phyloP scores from a whole-genome alignment of 1,140 invertebrate genomes.

The Diabrotica undecimpunctata region DNA sequence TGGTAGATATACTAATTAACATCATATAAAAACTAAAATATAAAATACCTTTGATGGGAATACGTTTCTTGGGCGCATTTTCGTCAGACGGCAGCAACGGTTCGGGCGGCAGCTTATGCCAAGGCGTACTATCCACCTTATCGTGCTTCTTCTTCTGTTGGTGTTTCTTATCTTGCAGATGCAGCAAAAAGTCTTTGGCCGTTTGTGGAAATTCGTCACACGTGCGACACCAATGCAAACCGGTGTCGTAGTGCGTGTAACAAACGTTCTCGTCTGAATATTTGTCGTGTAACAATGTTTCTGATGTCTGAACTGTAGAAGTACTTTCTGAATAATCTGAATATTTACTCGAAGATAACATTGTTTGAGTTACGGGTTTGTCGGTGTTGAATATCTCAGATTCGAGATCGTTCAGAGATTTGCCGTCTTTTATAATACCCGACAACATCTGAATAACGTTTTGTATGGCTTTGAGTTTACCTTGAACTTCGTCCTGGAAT shows the following conservation, averaged over 20 bases:
- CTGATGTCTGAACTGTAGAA: neutral
- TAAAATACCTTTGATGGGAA: constrained; percentile 70
- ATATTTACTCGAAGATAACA: neutral
- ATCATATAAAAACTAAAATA: neutral
- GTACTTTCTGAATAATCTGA: neutral
- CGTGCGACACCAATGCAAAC: constrained; percentile 82
- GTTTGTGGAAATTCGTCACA: constrained; percentile 83
- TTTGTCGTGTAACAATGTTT: neutral
- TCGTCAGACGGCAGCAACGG: constrained; percentile 63
- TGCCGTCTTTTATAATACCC: constrained; percentile 64
- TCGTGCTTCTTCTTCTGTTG: constrained; percentile 60
- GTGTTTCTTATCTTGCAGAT: constrained; percentile 75
- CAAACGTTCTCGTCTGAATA: constrained; percentile 1
- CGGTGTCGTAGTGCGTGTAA: constrained; percentile 81
- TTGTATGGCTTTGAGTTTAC: constrained; percentile 75
- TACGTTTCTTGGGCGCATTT: constrained; percentile 68
- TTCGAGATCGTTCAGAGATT: constrained; percentile 35
- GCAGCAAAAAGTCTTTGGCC: constrained; percentile 78
- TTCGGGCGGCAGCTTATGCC: constrained; percentile 62
- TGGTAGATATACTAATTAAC: too few relatives aligned
- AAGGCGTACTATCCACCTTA: constrained; percentile 66
- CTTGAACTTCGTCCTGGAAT: constrained; percentile 73
- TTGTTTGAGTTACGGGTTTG: neutral
- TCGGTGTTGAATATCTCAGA: neutral
- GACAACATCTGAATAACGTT: constrained; percentile 82